Percentiles rank a stretch among this genome's conserved stretches.
Conservation (phyloP, 2,888 invertebrate genomes). For the Pseudococcus viburni region DNA sequence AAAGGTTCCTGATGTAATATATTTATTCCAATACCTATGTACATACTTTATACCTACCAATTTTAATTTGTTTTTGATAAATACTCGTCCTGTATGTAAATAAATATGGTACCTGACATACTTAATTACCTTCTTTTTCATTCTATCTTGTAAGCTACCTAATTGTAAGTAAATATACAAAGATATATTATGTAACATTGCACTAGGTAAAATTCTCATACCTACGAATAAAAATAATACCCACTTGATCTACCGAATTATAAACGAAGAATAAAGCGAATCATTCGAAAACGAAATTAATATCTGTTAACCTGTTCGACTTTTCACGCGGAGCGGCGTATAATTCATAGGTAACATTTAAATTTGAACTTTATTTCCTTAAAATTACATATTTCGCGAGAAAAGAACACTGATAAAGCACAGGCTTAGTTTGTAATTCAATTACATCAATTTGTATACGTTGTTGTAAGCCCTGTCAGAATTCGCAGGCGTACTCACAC, state of each 20-base stretch:
- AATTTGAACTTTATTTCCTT: constrained; percentile 46
- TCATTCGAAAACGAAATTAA: not conserved
- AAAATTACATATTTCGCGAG: constrained; percentile 63
- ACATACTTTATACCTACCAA: too few species aligned
- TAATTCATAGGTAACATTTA: constrained; percentile 7
- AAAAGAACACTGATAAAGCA: constrained; percentile 63
- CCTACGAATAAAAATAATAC: not conserved
- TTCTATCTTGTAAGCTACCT: too few species aligned
- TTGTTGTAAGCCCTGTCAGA: constrained; percentile 62
- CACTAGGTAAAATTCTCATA: not conserved
- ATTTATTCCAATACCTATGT: too few species aligned
- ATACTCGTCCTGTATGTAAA: too few species aligned
- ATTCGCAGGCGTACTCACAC: constrained; percentile 61
- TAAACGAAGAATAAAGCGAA: not conserved
- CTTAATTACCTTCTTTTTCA: too few species aligned
- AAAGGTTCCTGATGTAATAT: too few species aligned
- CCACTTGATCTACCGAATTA: not conserved
- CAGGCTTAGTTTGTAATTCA: constrained; percentile 63
- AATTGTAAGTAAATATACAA: too few species aligned
- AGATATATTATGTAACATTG: not conserved
- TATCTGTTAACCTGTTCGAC: constrained; percentile 24
- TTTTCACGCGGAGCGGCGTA: not conserved
- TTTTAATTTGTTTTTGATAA: too few species aligned
- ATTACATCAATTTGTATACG: constrained; percentile 66
- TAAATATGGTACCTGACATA: too few species aligned